A percentile compares a stretch with the other conserved stretches of the same genome.
Evolutionary conservation across 2,797 vertebrate genomes (phyloP).

Genomic region (Dendrocincla tyrannina): DNA sequence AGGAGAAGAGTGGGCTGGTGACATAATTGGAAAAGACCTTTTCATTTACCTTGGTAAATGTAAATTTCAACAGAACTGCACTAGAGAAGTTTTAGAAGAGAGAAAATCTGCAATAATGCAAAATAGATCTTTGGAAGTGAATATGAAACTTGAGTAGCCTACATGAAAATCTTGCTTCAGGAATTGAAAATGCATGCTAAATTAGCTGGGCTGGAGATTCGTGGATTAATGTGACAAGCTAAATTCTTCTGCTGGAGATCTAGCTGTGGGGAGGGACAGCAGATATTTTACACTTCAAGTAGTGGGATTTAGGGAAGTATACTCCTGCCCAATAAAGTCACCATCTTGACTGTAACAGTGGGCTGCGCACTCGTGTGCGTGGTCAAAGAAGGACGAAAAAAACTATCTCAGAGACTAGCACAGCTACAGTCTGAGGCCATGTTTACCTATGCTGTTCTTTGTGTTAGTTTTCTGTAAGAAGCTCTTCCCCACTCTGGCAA

Average conservation of each 20-base stretch:
- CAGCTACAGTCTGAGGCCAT: not conserved
- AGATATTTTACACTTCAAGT: not conserved
- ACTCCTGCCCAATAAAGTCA: not conserved
- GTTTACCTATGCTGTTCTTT: not conserved
- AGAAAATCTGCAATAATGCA: not conserved
- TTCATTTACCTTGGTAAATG: constrained; percentile 10
- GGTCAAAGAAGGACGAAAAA: not conserved
- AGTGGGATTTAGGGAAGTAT: not conserved
- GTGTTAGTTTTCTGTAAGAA: not conserved
- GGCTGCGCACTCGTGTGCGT: not conserved
- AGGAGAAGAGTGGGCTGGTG: not conserved
- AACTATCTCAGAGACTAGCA: not conserved
- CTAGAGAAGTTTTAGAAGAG: not conserved
- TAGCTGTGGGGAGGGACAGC: not conserved
- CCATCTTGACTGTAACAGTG: not conserved
- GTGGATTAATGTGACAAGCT: not conserved
- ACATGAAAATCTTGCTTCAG: not conserved
- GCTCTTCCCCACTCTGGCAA: not conserved
- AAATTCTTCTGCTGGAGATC: constrained; percentile 6
- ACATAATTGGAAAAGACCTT: constrained; percentile 2
- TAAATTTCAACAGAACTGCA: constrained; percentile 9
- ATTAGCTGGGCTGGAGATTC: not conserved
- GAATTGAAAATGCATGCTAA: constrained; percentile 19
- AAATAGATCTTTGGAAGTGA: constrained; percentile 14
- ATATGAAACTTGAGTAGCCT: constrained; percentile 10